These are phyloP conservation scores for Chamaetylas fuelleborni DNA, from an alignment of 2,113 vertebrate genomes.

Conservation along the genomic window DNA sequence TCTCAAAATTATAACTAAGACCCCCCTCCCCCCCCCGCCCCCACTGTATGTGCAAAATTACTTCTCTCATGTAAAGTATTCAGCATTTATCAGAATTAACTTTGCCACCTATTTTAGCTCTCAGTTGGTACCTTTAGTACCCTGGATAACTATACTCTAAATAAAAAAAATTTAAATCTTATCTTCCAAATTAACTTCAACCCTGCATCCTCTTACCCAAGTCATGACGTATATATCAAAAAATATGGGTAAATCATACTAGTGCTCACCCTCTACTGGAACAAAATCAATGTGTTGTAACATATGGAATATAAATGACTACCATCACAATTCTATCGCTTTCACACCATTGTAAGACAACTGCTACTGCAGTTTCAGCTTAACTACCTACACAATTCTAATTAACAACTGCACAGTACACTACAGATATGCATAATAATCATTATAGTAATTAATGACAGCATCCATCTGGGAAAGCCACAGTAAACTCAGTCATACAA, in stretches of 20 bases:
- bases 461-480: neutral
- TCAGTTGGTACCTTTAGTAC: neutral
- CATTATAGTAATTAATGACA: neutral
- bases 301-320: neutral
- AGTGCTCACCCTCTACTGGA: neutral
- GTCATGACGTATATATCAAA: neutral
- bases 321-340: neutral
- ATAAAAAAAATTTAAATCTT: neutral
- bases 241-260: neutral
- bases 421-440: neutral
- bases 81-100: neutral
- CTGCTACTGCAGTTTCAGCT: neutral
- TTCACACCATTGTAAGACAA: neutral
- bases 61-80: neutral
- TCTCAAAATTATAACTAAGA: neutral
- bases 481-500: neutral
- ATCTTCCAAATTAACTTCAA: neutral
- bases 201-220: neutral
- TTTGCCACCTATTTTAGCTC: neutral
- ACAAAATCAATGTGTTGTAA: neutral
- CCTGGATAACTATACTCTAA: neutral
- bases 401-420: neutral
- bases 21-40: too few relatives aligned
- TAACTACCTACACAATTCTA: neutral
- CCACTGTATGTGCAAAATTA: neutral